Percentiles rank a stretch among this genome's conserved stretches.
These are phyloP conservation scores for Clinocottus analis DNA, from an alignment of 2,113 vertebrate species.

Conservation along the genomic window DNA sequence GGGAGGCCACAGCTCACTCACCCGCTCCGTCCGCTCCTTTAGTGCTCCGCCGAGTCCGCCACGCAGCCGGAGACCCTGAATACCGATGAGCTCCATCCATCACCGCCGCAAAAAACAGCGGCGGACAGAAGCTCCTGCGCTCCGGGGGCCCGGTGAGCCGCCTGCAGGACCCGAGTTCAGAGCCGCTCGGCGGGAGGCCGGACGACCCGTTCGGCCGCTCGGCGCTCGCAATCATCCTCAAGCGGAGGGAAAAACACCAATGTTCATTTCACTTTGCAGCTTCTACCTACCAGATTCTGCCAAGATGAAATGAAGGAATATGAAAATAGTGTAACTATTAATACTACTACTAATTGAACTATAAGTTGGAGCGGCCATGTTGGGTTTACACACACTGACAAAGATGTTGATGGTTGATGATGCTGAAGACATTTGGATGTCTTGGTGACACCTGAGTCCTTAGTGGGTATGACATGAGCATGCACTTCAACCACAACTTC, in stretches of 20 bases:
- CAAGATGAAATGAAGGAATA: too few relatives aligned
- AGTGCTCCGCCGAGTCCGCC: conserved; percentile 23
- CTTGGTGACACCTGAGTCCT: too few relatives aligned
- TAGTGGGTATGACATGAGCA: too few relatives aligned
- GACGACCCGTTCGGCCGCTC: conserved; percentile 35
- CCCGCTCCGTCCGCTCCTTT: conserved; percentile 49
- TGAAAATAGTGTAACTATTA: neutral
- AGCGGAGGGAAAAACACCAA: conserved; percentile 40
- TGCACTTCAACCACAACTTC: too few relatives aligned
- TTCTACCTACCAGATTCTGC: neutral
- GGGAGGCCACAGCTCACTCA: conserved; percentile 48
- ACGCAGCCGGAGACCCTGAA: conserved; percentile 58
- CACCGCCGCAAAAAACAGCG: conserved; percentile 57
- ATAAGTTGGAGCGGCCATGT: too few relatives aligned
- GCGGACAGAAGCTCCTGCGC: conserved; percentile 54
- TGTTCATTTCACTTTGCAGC: conserved; percentile 40
- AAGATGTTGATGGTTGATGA: too few relatives aligned
- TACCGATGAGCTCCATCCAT: conserved; percentile 75
- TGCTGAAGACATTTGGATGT: too few relatives aligned
- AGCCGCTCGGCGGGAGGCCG: conserved; percentile 2
- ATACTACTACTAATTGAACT: too few relatives aligned
- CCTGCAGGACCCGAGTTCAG: conserved; percentile 51
- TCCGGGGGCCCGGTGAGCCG: conserved; percentile 38
- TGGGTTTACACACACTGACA: too few relatives aligned
- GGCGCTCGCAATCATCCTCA: conserved; percentile 53